Base-by-base conservation (phyloP, 2,888 invertebrate species). In the Acronicta aceris region DNA sequence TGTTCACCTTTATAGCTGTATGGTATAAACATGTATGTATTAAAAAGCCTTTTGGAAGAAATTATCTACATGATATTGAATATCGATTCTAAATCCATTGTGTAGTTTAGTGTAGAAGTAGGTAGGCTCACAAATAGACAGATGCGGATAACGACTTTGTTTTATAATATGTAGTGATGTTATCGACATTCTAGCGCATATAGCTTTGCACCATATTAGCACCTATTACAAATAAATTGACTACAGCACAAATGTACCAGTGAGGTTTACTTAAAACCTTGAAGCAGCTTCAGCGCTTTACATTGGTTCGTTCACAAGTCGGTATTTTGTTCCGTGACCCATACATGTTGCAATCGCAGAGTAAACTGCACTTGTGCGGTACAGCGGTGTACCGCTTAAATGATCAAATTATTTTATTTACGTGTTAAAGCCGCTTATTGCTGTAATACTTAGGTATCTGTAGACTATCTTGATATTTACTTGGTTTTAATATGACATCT, bases 371-470 rank as follows among this genome's bases (percentile, higher is more conserved):
- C 80, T 82, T 83, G 81, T 74, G 68, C 52, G 52, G 27, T 62
- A 55, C 51, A 56, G 56, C 51, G 41, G 21, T 40, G 58, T 41
- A 27, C 49, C 62, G 51, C 69, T 72, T 65, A 78, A 82, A 78
- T 76, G 59, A 76, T 78, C 79, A 74, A 80, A 76, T 79, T 80
- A 78, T 81, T 38, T 79, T 83, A 69, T 76, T 71, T 79, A 76
- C 56, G 66, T 49, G 67, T 54, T 54, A 40, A 62, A 73, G 71
- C 65, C 57, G 62, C 54, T 59, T 60, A 59, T 76, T 78, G 69
- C 70, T 43, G 58, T 53, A 75, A 78, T 56, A 54, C 53, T 50
- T 16, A 21, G 21, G 21, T 21, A 64, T 65, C 58, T 57, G 50
- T 54, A 65, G 64, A 75, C 60, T 62, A 38, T 57, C 30, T 55